Conservation (phyloP, 1,140 invertebrate species). For the Neomicropteryx cornuta region DNA sequence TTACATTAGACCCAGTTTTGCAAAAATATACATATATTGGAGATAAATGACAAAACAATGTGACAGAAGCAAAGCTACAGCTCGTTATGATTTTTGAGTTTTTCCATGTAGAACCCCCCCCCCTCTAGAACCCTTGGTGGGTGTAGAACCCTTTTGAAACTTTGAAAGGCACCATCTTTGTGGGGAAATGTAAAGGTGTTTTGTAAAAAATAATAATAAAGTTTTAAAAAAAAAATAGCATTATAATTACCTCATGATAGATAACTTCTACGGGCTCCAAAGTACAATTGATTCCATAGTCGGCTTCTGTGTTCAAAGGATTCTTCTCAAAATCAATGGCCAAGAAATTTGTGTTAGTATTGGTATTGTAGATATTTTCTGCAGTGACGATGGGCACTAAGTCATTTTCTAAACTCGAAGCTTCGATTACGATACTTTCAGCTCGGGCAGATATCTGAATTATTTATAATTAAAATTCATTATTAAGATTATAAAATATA, state of each 20-base stretch:
- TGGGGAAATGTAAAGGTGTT: too few species aligned
- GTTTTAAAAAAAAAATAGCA: too few species aligned
- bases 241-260: constrained; percentile 73
- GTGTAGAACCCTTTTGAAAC: too few species aligned
- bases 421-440: constrained; percentile 71
- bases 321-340: constrained; percentile 67
- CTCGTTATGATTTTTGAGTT: too few species aligned
- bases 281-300: constrained; percentile 55
- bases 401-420: constrained; percentile 61
- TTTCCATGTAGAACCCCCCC: too few species aligned
- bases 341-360: constrained; percentile 55
- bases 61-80: too few species aligned
- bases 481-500: constrained; percentile 1
- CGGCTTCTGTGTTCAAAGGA: constrained; percentile 53
- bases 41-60: too few species aligned
- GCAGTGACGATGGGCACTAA: constrained; percentile 60
- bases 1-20: too few species aligned
- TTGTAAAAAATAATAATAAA: too few species aligned
- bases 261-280: constrained; percentile 67
- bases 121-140: too few species aligned
- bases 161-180: too few species aligned
- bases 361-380: constrained; percentile 51
- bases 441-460: constrained; percentile 51
- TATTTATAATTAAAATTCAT: constrained; percentile 1
- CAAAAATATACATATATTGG: too few species aligned